Conservation (phyloP, 1,140 invertebrate species). For the Vanessa atalanta region DNA sequence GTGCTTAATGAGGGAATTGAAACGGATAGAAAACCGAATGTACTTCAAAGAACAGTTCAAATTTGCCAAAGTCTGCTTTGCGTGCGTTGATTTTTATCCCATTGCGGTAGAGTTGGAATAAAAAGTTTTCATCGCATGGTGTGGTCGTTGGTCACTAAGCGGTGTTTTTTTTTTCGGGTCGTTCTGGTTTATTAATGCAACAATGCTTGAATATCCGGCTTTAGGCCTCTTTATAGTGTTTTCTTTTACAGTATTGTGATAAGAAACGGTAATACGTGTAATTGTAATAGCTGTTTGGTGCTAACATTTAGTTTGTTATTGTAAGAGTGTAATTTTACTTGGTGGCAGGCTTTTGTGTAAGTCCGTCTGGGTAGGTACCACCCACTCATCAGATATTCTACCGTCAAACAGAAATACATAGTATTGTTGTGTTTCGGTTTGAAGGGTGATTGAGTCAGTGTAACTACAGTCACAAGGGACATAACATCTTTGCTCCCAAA, state of each 20-base stretch:
- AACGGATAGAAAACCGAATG: slow-evolving; percentile 61
- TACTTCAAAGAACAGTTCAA: slow-evolving; percentile 41
- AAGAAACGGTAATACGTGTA: background rate
- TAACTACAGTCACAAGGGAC: too few species aligned
- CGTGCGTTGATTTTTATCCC: slow-evolving; percentile 1
- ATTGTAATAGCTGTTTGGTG: too few species aligned
- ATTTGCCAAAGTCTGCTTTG: slow-evolving; percentile 33
- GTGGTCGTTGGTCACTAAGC: background rate
- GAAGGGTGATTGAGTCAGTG: too few species aligned
- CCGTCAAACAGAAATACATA: too few species aligned
- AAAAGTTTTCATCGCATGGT: background rate
- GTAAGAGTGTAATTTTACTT: too few species aligned
- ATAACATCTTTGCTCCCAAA: too few species aligned
- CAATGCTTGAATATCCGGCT: background rate
- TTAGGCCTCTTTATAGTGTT: background rate
- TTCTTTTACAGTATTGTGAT: background rate
- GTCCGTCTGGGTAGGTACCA: too few species aligned
- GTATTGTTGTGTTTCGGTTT: too few species aligned
- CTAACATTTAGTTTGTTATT: too few species aligned
- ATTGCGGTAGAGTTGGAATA: background rate
- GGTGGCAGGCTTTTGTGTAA: too few species aligned
- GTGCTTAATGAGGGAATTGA: slow-evolving; percentile 74
- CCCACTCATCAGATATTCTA: too few species aligned
- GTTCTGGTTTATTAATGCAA: background rate
- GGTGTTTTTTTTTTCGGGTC: background rate